A percentile compares a stretch with the other conserved stretches of the same genome.
These are phyloP conservation scores for Megathymus violae DNA, from an alignment of 1,140 invertebrate species.

Conservation along the genomic window DNA sequence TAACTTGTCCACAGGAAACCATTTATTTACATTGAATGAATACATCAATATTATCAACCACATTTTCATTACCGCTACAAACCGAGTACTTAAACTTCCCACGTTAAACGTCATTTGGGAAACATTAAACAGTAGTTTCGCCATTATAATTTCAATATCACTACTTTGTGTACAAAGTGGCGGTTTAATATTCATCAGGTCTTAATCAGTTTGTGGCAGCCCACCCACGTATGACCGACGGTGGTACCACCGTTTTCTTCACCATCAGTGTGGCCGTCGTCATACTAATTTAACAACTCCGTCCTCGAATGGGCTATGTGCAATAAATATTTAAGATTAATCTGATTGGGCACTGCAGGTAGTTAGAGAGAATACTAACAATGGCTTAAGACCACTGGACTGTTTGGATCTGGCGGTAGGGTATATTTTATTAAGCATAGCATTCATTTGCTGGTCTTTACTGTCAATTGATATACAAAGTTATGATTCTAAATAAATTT, in stretches of 20 bases:
- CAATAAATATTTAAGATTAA: slow-evolving; percentile 84
- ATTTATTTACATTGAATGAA: slow-evolving; percentile 32
- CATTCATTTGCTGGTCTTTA: too few species aligned
- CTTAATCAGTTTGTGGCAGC: slow-evolving; percentile 66
- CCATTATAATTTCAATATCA: slow-evolving; percentile 36
- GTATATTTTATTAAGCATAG: slow-evolving; percentile 50
- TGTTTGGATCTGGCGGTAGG: slow-evolving; percentile 48
- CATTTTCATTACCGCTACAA: slow-evolving; percentile 26
- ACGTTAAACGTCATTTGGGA: slow-evolving; percentile 27
- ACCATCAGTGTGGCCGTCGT: slow-evolving; percentile 75
- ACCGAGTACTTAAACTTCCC: slow-evolving; percentile 29
- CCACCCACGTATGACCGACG: slow-evolving; percentile 71
- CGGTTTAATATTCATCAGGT: slow-evolving; percentile 72
- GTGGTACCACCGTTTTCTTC: slow-evolving; percentile 67
- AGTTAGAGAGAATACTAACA: slow-evolving; percentile 78
- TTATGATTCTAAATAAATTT: too few species aligned
- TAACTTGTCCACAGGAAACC: slow-evolving; percentile 13
- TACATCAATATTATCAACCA: slow-evolving; percentile 26
- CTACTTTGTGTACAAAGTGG: slow-evolving; percentile 32
- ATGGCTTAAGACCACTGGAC: slow-evolving; percentile 55
- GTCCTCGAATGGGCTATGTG: slow-evolving; percentile 74
- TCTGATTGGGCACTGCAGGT: slow-evolving; percentile 70
- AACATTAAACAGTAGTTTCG: slow-evolving; percentile 34
- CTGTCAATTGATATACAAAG: too few species aligned
- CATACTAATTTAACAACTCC: slow-evolving; percentile 79